Evolutionary conservation across 2,888 invertebrate genomes (phyloP), one percentile per base, ranked within the genome.

Genomic region (Lamellibrachia columna): DNA sequence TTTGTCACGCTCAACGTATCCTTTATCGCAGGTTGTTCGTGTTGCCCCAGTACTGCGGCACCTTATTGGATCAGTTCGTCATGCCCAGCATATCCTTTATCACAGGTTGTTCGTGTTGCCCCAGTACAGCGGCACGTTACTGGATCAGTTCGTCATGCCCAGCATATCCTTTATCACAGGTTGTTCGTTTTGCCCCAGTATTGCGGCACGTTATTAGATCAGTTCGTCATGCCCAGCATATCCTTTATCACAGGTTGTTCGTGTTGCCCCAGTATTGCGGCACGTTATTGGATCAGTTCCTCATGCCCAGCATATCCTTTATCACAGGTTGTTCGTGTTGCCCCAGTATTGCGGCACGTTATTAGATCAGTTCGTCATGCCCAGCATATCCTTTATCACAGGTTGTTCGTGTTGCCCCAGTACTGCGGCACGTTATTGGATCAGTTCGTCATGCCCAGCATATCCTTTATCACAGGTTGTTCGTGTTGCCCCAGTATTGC

Each of bases 41-140:
- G 0, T 97, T 98, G 8, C 99, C 99, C 0, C 98, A 99, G 98
- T 99, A 99, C 97, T 98, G 98, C 95, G 98, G 98, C 0, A 97
- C 99, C 52, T 97, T 99, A n/a, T 98, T 99, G 93, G 99, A 99
- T 96, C 99, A 99, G 97, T 98, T 99, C 40, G 97, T 99, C 97
- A 98, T 98, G 8, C 60, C 0, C 22, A 11, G 2, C 60, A 1
- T 4, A 9, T 15, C 11, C 7, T 22, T 7, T 40, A 15, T 93
- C 94, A 3, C 95, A 97, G 97, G 92, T 97, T 99, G 92, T 99
- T 99, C 96, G 98, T 99, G 0, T 97, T 98, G 8, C 99, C 99
- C 0, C 98, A 99, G 98, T 99, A 99, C 97, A 98, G 98, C 95
- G 98, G 98, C 0, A 97, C 99, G 52, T 97, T 99, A n/a, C 98